Conservation (phyloP, 2,113 vertebrate species). For the Pyxicephalus adspersus region DNA sequence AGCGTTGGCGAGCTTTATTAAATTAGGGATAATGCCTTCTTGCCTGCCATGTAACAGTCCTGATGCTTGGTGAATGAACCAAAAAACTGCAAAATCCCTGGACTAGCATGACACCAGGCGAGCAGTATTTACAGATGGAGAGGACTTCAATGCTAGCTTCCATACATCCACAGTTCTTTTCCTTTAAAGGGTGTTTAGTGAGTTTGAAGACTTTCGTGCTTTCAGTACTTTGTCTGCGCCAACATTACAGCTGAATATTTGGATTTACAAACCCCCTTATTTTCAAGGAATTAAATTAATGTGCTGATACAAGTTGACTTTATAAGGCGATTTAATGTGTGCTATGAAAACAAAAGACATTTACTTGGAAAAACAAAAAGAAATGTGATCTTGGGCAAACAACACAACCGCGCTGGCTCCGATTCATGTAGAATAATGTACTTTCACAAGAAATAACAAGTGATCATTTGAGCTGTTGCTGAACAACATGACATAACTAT, state of each 20-base stretch:
- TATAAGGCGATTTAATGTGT: constrained; percentile 44
- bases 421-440: constrained; percentile 6
- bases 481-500: constrained; percentile 47
- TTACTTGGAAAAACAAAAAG: constrained; percentile 40
- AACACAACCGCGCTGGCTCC: constrained; percentile 17
- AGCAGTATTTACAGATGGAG: too few relatives aligned
- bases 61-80: too few relatives aligned
- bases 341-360: constrained; percentile 24
- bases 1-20: too few relatives aligned
- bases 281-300: not conserved
- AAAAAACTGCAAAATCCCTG: too few relatives aligned
- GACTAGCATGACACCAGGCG: too few relatives aligned
- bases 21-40: too few relatives aligned
- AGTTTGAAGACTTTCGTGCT: too few relatives aligned
- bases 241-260: not conserved
- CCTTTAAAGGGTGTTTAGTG: too few relatives aligned
- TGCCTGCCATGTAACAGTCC: too few relatives aligned
- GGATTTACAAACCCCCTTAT: not conserved
- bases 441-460: constrained; percentile 29
- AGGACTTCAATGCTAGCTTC: too few relatives aligned
- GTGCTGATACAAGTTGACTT: constrained; percentile 21
- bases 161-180: too few relatives aligned
- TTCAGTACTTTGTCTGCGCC: not conserved
- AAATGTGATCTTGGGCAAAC: constrained; percentile 21
- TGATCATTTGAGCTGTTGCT: constrained; percentile 4